Conservation (phyloP, 2,113 vertebrate species). For the Oncorhynchus masou region DNA sequence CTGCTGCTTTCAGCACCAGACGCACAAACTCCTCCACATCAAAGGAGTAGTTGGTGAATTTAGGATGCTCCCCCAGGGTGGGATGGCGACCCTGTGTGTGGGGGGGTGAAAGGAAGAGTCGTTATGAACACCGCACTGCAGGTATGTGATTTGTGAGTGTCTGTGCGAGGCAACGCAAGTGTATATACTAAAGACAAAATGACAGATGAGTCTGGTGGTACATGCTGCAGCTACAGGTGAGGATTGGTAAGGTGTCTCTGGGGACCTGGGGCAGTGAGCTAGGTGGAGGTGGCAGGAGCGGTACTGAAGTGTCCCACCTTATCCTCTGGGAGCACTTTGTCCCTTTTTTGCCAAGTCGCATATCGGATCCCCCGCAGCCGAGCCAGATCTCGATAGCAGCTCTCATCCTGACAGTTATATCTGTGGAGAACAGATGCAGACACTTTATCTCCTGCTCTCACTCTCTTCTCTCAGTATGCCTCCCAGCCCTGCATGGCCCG, state of each 20-base stretch:
- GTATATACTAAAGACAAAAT: background rate
- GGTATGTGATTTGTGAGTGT: too few species aligned
- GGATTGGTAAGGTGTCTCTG: background rate
- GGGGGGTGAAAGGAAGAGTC: background rate
- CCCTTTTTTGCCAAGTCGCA: conserved; percentile 87
- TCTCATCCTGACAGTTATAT: conserved; percentile 96
- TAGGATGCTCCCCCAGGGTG: conserved; percentile 92
- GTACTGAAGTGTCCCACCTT: conserved; percentile 75
- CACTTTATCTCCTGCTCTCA: conserved; percentile 33
- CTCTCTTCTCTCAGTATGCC: conserved; percentile 56
- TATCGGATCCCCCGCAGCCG: conserved; percentile 90
- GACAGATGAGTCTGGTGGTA: background rate
- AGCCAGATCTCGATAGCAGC: conserved; percentile 94
- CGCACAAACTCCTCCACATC: conserved; percentile 90
- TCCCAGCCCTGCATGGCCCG: conserved; percentile 76
- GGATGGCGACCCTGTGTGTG: conserved; percentile 90
- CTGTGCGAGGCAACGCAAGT: background rate
- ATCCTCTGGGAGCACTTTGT: conserved; percentile 92
- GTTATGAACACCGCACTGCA: too few species aligned
- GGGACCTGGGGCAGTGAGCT: background rate
- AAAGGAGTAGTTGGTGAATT: conserved; percentile 98
- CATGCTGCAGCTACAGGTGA: background rate
- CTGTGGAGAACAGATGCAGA: conserved; percentile 71
- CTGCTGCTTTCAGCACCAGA: conserved; percentile 84
- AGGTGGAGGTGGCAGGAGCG: background rate